Evolutionary conservation across 2,888 invertebrate genomes (phyloP).

Genomic region (Eupithecia abbreviata): DNA sequence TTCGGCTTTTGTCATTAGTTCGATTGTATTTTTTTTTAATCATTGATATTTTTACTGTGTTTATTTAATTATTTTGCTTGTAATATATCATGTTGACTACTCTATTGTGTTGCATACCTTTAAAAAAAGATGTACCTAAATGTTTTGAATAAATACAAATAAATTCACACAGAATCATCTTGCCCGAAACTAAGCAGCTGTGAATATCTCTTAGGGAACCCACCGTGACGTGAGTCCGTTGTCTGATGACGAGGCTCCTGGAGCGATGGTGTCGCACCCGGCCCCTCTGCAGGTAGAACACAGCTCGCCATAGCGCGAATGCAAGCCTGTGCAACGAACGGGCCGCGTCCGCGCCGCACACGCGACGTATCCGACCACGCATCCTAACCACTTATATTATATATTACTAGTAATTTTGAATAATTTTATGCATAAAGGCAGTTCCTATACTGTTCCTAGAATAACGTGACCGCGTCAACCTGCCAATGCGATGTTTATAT

Average conservation of each 20-base stretch:
- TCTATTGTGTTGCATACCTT: too few relatives aligned
- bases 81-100: too few relatives aligned
- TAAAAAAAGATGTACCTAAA: too few relatives aligned
- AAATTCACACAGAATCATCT: background rate
- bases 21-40: too few relatives aligned
- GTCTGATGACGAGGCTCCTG: conserved; percentile 51
- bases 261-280: conserved; percentile 56
- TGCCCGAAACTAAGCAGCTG: background rate
- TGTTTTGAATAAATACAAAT: too few relatives aligned
- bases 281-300: conserved; percentile 86
- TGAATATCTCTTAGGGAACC: conserved; percentile 45
- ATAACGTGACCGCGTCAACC: background rate
- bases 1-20: too few relatives aligned
- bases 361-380: conserved; percentile 62
- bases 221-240: conserved; percentile 56
- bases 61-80: too few relatives aligned
- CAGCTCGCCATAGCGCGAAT: conserved; percentile 89
- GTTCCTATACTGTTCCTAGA: background rate
- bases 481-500: background rate
- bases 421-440: background rate
- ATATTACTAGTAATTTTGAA: background rate
- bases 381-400: conserved; percentile 52
- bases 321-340: conserved; percentile 88
- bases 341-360: conserved; percentile 78
- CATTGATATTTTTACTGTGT: too few relatives aligned